Percentiles rank a stretch among this genome's conserved stretches.
Evolutionary conservation across 2,888 invertebrate species (phyloP).

Genomic region (Drosophila melanosoma): DNA sequence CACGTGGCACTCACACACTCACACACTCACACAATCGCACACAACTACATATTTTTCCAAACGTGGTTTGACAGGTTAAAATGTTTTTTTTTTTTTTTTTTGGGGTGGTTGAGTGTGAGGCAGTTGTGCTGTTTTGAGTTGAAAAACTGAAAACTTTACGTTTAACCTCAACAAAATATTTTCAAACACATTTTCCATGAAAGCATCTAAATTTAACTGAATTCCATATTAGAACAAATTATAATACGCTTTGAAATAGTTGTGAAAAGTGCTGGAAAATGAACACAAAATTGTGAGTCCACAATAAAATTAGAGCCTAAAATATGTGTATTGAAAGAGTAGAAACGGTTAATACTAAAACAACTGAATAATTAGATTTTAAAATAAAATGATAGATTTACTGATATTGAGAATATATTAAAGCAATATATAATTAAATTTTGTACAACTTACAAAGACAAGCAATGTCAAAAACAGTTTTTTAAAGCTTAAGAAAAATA

Average conservation of each 20-base stretch:
- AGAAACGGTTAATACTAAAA: no score
- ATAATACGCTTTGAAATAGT: slow-evolving; percentile 6
- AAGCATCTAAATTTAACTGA: slow-evolving; percentile 12
- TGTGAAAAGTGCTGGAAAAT: not conserved
- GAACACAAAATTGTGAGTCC: not conserved
- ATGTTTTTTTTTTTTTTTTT: slow-evolving; percentile 21
- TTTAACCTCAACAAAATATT: slow-evolving; percentile 42
- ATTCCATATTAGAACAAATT: slow-evolving; percentile 4
- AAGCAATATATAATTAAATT: not conserved
- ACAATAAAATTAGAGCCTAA: not conserved
- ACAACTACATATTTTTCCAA: slow-evolving; percentile 36
- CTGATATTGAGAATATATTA: not conserved
- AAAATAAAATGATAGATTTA: not conserved
- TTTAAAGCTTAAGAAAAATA: not conserved
- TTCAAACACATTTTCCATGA: slow-evolving; percentile 19
- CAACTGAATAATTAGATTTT: not conserved
- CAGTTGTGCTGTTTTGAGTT: slow-evolving; percentile 20
- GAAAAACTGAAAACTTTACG: slow-evolving; percentile 38
- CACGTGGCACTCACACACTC: slow-evolving; percentile 64
- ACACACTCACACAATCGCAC: slow-evolving; percentile 18
- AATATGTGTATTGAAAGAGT: no score
- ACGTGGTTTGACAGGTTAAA: slow-evolving; percentile 56
- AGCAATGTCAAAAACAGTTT: not conserved
- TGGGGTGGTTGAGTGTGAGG: slow-evolving; percentile 2
- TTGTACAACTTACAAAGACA: not conserved